Conservation (phyloP, 2,797 vertebrate genomes). For the Chaunax sp. region DNA sequence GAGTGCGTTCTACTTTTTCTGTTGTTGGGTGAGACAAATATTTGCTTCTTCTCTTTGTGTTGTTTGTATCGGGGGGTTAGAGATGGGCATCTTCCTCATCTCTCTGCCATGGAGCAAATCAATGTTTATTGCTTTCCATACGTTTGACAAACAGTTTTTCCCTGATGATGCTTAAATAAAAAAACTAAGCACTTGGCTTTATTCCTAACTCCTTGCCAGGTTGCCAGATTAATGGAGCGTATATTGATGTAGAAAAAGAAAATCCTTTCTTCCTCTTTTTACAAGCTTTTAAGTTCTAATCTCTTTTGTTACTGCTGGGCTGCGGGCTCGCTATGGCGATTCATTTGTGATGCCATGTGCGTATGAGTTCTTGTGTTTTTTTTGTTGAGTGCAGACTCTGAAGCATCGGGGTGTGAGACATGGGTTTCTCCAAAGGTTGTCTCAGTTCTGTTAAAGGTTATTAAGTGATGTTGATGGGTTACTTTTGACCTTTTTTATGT, state of each 20-base stretch:
- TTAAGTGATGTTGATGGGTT: constrained; percentile 7
- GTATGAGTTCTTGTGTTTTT: neutral
- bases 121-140: too few relatives aligned
- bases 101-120: neutral
- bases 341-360: neutral
- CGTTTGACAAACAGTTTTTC: neutral
- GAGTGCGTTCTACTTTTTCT: too few relatives aligned
- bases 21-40: too few relatives aligned
- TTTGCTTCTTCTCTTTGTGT: neutral
- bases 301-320: neutral
- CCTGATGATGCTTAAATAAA: neutral
- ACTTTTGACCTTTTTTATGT: neutral
- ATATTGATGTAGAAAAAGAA: neutral
- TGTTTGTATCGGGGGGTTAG: constrained; percentile 2
- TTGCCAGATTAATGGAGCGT: neutral
- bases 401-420: constrained; percentile 10
- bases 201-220: neutral
- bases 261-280: neutral
- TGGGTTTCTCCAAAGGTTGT: neutral
- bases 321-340: neutral
- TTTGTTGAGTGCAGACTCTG: neutral
- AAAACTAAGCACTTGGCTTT: neutral
- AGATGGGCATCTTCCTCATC: neutral
- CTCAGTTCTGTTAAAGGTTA: neutral
- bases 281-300: constrained; percentile 10